Base-by-base conservation (phyloP, 2,888 invertebrate species). In the Bursaphelenchus okinawaensis region DNA sequence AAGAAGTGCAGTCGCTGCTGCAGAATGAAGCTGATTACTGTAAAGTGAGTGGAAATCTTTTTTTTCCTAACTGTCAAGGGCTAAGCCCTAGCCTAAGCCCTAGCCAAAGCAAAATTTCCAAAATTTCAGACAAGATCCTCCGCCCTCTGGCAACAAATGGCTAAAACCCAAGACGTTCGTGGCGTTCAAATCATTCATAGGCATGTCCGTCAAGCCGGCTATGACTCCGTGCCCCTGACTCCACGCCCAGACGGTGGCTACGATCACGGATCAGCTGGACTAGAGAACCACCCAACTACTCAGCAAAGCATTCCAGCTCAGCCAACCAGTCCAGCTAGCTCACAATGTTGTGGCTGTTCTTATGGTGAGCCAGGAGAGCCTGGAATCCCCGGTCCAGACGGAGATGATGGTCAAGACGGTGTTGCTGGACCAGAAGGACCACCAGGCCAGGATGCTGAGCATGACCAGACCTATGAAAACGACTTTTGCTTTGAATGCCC, bases 11-110 rank as follows among this genome's bases (percentile, higher is more conserved):
- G 40, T 68, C 73, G 24, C 22, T 73, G 19, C 60, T 76, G 8
- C 66, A 68, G 28, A 71, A 75, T 52, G 75, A 75, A 64, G 68
- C 75, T n/a, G 75, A 75, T 22, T 75, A 71, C 55, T 75, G 75
- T 66, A 75, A 75, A 66, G 75, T 76, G 19, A 16, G 65, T 4
- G 24, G 6, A 26, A 54, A 26, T n/a, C n/a, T n/a, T n/a, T n/a
- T n/a, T 40, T 12, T n/a, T 40, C 9, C 50, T 12, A 9, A 40
- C 9, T 40, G 19, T 9, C 12, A n/a, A 40, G 50, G 50, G 50
- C 12, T 9, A n/a, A 40, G 50, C 9, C 9, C 19, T n/a, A 40
- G 50, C 9, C 9, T 40, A 40, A 40, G 19, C 19, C 12, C 19
- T 40, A 12, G 19, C 9, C 9, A 40, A 40, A 40, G 9, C 50